These are phyloP conservation scores for Brachirus orientalis DNA, from an alignment of 2,113 vertebrate genomes.

Conservation along the genomic window DNA sequence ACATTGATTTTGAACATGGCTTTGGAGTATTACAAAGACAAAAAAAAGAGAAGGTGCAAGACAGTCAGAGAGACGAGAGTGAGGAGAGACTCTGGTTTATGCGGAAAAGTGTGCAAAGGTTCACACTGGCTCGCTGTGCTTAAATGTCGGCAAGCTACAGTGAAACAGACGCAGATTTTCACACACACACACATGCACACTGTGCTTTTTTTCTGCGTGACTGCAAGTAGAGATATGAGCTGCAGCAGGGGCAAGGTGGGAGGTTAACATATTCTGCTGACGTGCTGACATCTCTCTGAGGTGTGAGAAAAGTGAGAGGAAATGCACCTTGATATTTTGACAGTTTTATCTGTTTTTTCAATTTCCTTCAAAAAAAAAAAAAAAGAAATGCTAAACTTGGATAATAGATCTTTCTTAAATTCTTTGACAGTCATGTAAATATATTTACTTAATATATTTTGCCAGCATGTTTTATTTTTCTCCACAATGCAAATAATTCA, in stretches of 20 bases:
- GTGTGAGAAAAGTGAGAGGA: constrained; percentile 7
- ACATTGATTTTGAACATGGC: constrained; percentile 37
- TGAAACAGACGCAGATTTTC: constrained; percentile 63
- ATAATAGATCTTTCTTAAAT: no score
- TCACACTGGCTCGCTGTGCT: constrained; percentile 22
- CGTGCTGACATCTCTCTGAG: constrained; percentile 10
- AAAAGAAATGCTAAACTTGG: no score
- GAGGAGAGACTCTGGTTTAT: background rate
- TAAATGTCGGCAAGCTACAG: constrained; percentile 24
- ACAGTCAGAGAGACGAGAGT: constrained; percentile 4
- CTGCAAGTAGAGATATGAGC: constrained; percentile 48
- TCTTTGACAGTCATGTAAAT: no score
- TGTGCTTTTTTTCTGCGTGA: constrained; percentile 70
- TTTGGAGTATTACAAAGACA: constrained; percentile 40
- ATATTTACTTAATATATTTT: no score
- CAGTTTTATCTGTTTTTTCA: background rate
- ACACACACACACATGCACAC: constrained; percentile 61
- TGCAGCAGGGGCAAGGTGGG: no score
- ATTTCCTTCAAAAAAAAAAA: background rate
- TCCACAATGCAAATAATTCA: no score
- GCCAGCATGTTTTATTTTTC: no score
- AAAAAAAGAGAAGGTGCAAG: constrained; percentile 15
- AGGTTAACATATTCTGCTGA: no score
- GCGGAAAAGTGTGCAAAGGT: constrained; percentile 13
- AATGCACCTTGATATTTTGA: background rate